Percentiles rank a stretch among this genome's conserved stretches.
Conservation (phyloP, 2,888 invertebrate species). For the Slavum lentiscoides region DNA sequence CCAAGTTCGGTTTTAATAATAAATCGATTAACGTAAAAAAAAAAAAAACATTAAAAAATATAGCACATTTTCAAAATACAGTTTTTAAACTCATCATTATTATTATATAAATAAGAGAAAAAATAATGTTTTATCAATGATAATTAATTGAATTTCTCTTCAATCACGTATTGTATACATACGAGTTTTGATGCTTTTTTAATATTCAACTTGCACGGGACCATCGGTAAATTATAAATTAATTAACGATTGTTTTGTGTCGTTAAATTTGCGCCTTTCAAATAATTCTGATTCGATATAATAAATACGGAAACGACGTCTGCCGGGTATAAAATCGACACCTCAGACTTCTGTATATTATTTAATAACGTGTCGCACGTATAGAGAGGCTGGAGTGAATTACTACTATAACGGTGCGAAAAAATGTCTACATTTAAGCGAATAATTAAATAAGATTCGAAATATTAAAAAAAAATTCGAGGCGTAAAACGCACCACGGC, state of each 20-base stretch:
- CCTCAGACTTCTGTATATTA: constrained; percentile 1
- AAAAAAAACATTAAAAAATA: background rate
- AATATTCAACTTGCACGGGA: no score
- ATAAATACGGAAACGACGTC: background rate
- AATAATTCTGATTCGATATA: background rate
- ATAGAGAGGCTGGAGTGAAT: no score
- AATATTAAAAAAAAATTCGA: background rate
- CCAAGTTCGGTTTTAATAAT: background rate
- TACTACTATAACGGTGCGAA: background rate
- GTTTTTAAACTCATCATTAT: no score
- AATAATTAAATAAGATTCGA: background rate
- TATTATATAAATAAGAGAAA: background rate
- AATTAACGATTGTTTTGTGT: background rate
- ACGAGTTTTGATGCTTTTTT: background rate
- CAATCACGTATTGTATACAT: background rate
- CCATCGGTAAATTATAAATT: background rate
- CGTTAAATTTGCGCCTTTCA: background rate
- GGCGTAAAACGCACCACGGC: background rate
- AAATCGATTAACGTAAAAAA: background rate
- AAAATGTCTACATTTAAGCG: background rate
- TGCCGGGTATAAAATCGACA: background rate
- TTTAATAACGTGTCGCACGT: background rate
- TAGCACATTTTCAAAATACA: background rate
- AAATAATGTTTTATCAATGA: background rate
- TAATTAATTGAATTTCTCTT: background rate